phyloP scores from a whole-genome alignment of 2,888 invertebrate species.

The Hydroisotoma schaefferi region DNA sequence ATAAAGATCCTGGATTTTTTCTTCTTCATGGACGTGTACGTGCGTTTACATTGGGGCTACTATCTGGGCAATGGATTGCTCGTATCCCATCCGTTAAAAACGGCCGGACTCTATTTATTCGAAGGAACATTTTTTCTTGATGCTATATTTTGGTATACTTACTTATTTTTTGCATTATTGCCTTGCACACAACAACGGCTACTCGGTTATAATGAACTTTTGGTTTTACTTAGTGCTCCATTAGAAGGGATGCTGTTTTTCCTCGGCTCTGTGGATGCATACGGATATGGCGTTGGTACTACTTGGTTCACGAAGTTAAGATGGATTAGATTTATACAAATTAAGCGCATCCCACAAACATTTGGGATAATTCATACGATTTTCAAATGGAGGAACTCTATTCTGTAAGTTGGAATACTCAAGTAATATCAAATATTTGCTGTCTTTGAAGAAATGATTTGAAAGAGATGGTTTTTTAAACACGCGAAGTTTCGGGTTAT shows the following conservation, averaged over 20 bases:
- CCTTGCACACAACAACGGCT: too few relatives aligned
- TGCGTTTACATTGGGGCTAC: conserved; percentile 26
- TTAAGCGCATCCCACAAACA: conserved; percentile 15
- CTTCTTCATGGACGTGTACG: conserved; percentile 9
- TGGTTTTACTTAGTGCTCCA: too few relatives aligned
- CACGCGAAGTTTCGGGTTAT: conserved; percentile 19
- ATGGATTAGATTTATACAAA: conserved; percentile 16
- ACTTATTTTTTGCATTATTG: too few relatives aligned
- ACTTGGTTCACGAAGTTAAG: conserved; percentile 27
- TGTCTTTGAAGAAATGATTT: too few relatives aligned
- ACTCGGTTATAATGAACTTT: too few relatives aligned
- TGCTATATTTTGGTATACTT: not conserved
- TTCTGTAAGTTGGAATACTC: not conserved
- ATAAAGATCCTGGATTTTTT: too few relatives aligned
- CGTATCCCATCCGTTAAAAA: conserved; percentile 28
- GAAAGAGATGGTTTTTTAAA: too few relatives aligned
- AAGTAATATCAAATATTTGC: too few relatives aligned
- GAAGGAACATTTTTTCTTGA: conserved; percentile 17
- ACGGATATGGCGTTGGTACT: conserved; percentile 21
- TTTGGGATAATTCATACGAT: conserved; percentile 17
- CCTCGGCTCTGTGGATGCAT: not conserved
- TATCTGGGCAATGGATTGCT: conserved; percentile 13
- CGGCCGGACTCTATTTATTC: conserved; percentile 18
- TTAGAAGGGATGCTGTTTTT: not conserved
- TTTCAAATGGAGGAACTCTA: conserved; percentile 13